A percentile compares a stretch with the other conserved stretches of the same genome.
Conservation (phyloP, 35 echinoderm and acorn worm species). For the Ptychodera flava region DNA sequence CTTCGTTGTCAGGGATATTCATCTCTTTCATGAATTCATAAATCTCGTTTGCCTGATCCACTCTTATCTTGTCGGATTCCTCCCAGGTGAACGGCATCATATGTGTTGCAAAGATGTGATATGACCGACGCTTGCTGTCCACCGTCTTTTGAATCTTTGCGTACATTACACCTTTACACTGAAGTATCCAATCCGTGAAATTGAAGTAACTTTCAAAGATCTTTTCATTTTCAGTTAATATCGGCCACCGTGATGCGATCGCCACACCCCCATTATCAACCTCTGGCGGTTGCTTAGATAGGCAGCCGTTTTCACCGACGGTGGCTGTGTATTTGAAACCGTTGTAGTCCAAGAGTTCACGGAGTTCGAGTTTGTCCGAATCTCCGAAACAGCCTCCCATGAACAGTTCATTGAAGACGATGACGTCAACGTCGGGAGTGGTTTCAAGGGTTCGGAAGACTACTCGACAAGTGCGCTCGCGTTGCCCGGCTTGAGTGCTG, state of each 20-base stretch:
- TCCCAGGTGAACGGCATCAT: not conserved
- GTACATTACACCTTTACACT: slow-evolving; percentile 4
- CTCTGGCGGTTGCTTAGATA: not conserved
- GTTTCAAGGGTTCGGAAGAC: slow-evolving; percentile 8
- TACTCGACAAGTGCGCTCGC: slow-evolving; percentile 52
- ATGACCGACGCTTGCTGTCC: not conserved
- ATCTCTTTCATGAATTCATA: not conserved
- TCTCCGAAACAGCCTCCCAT: slow-evolving; percentile 45
- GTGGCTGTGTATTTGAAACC: slow-evolving; percentile 31
- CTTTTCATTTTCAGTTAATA: not conserved
- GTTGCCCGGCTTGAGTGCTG: slow-evolving; percentile 28
- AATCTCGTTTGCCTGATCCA: not conserved
- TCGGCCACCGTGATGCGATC: slow-evolving; percentile 13
- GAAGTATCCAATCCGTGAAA: not conserved
- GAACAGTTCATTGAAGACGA: slow-evolving; percentile 57
- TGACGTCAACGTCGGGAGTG: slow-evolving; percentile 44
- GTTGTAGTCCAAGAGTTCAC: slow-evolving; percentile 36
- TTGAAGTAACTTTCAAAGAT: not conserved
- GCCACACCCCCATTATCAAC: not conserved
- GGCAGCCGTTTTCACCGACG: slow-evolving; percentile 11
- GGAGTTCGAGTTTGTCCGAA: too few relatives aligned
- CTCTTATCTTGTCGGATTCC: not conserved
- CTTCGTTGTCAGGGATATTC: not conserved
- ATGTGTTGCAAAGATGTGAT: slow-evolving; percentile 4
- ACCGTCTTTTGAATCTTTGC: not conserved